Base-by-base conservation (phyloP, 2,888 invertebrate genomes). In the Xanthorhoe spadicearia region DNA sequence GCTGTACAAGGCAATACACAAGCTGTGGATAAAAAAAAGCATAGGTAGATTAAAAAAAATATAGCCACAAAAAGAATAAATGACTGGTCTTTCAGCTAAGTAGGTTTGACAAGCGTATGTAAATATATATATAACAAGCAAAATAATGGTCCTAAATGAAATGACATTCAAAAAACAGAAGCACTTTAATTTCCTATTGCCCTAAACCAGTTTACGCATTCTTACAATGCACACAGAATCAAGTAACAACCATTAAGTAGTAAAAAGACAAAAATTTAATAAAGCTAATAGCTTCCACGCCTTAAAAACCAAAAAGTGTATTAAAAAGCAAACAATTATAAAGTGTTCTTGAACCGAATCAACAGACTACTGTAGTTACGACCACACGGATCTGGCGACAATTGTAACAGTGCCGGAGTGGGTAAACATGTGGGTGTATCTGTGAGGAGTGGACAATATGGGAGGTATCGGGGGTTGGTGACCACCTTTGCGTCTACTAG, bases 381-480 rank as follows among this genome's bases (percentile, higher is more conserved):
- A 83, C 84, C 85, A 83, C 86, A 85, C 85, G 75, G 78, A 59
- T 19, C 49, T 56, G 57, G 62, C 66, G 61, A 70, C 64, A 69
- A 69, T 68, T 86, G 88, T 88, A 89, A 88, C 88, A 86, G 86
- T 84, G 80, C 75, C 77, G 72, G 73, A 82, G 78, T 85, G 75
- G 78, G 86, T 87, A 84, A 86, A 74, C 82, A 82, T 89, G 91
- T 83, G 89, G 74, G 82, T 81, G 81, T 71, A 70, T 70, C 77
- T 78, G 87, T 87, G 87, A 88, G 82, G 70, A 78, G 74, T 73
- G 74, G 69, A 69, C 79, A 72, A 75, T 70, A 74, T 80, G 85
- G 85, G 83, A 77, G 84, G 83, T 64, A 58, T 19, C 77, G 62
- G 64, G 69, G 77, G 77, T 77, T 76, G 76, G 48, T 58, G 64